Evolutionary conservation across 2,888 invertebrate species (phyloP), one percentile per base, ranked within the genome.

Genomic region (Eristalinus aeneus): DNA sequence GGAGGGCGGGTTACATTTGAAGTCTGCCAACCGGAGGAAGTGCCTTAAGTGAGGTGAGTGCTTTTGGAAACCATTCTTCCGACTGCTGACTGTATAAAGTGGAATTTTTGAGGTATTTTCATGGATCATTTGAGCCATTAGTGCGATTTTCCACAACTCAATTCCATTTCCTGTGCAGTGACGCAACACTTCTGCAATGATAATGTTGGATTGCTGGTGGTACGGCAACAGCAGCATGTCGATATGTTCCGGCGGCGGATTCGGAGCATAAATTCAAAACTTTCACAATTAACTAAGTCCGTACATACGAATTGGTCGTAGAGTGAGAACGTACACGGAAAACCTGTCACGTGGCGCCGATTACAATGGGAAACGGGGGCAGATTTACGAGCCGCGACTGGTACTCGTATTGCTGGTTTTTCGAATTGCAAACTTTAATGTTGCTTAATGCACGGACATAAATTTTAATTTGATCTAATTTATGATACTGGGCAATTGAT

Each of bases 321-420:
- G 56, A 12, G n/a, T 65, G 23, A 58, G 65, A 39, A 31, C 27
- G 27, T 65, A 54, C 32, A 63, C 11, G 27, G 31, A 53, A 16
- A 74, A 39, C 36, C 56, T 64, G 74, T 65, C 20, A 36, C 53
- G 12, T 20, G 32, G 36, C n/a, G n/a, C 11, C 58, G 6, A 27
- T 27, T 31, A 20, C 56, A 64, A 23, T 16, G 16, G 34, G 64
- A 54, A 34, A 54, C 20, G 65, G 22, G 22, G 46, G 11, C 16
- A 58, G 46, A 75, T 75, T 75, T 75, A 75, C 32, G 75, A 75
- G n/a, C 39, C 46, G 53, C 22, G 22, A 64, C 27, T 36, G 36
- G 36, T 64, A 27, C 11, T 36, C 22, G 61, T 72, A 46, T 74
- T 74, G 8, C 1, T 32, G 39, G 27, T 39, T 39, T 74, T 27